phyloP scores from a whole-genome alignment of 2,888 invertebrate species.

The Leptinotarsa haldemani region DNA sequence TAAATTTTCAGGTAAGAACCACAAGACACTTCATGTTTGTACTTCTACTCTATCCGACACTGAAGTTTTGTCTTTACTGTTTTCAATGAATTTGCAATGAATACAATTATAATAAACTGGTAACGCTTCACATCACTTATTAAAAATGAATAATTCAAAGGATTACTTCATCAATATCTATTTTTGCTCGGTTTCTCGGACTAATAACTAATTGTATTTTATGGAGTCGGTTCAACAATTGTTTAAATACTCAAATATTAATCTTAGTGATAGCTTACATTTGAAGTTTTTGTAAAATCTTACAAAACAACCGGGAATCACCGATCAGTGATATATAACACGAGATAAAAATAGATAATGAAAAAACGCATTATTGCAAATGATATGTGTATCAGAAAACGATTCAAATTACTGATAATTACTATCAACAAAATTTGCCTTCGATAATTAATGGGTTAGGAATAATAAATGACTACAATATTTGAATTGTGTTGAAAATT shows the following conservation, averaged over 20 bases:
- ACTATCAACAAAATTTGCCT: background rate
- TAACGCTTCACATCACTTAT: too few relatives aligned
- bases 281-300: constrained; percentile 8
- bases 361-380: background rate
- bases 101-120: too few relatives aligned
- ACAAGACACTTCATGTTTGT: too few relatives aligned
- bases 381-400: constrained; percentile 7
- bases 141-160: too few relatives aligned
- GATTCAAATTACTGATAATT: background rate
- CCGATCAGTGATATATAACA: constrained; percentile 4
- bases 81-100: too few relatives aligned
- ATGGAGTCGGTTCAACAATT: background rate
- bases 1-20: too few relatives aligned
- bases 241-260: background rate
- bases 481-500: background rate
- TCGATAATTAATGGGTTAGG: background rate
- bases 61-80: too few relatives aligned
- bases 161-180: too few relatives aligned
- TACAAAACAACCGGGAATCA: constrained; percentile 5
- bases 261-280: background rate
- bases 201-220: background rate
- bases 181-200: background rate
- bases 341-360: constrained; percentile 18
- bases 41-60: too few relatives aligned
- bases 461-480: background rate